These are phyloP conservation scores for Rhingia rostrata DNA, from an alignment of 2,888 invertebrate genomes.

Conservation along the genomic window DNA sequence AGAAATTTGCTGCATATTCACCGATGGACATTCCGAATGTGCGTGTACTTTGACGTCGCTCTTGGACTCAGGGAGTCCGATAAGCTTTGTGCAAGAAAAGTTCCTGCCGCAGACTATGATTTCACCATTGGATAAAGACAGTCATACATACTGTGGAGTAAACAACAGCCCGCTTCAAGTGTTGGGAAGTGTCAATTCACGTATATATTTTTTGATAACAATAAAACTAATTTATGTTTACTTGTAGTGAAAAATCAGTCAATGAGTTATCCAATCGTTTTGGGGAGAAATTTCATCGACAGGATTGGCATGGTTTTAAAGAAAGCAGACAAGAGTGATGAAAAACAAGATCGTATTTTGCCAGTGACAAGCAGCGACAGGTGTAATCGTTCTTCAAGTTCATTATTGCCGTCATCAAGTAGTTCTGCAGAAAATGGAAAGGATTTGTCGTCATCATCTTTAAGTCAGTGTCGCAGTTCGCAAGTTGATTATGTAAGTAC, in stretches of 20 bases:
- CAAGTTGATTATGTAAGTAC: constrained; percentile 15
- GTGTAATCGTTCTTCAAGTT: constrained; percentile 17
- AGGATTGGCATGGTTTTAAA: constrained; percentile 11
- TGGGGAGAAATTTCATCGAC: constrained; percentile 59
- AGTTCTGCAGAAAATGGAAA: constrained; percentile 20
- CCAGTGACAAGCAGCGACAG: constrained; percentile 4
- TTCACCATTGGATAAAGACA: constrained; percentile 16
- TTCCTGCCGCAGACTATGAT: constrained; percentile 39
- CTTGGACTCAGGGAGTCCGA: constrained; percentile 51
- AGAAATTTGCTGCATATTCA: constrained; percentile 23
- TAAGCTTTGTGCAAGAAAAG: constrained; percentile 48
- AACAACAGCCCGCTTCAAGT: constrained; percentile 51
- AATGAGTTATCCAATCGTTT: constrained; percentile 44
- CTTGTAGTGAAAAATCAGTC: constrained; percentile 39
- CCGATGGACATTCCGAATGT: constrained; percentile 32
- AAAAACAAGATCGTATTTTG: constrained; percentile 19
- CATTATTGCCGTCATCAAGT: constrained; percentile 5
- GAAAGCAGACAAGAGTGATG: constrained; percentile 9
- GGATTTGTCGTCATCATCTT: constrained; percentile 18
- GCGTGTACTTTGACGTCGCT: constrained; percentile 25
- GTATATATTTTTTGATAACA: constrained; percentile 32
- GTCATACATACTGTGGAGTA: constrained; percentile 41
- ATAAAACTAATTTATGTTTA: constrained; percentile 25
- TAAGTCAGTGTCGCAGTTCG: constrained; percentile 8
- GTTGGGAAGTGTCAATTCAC: constrained; percentile 16